Evolutionary conservation across 2,113 vertebrate genomes (phyloP).

Genomic region (Cyphomyrus discorhynchus): DNA sequence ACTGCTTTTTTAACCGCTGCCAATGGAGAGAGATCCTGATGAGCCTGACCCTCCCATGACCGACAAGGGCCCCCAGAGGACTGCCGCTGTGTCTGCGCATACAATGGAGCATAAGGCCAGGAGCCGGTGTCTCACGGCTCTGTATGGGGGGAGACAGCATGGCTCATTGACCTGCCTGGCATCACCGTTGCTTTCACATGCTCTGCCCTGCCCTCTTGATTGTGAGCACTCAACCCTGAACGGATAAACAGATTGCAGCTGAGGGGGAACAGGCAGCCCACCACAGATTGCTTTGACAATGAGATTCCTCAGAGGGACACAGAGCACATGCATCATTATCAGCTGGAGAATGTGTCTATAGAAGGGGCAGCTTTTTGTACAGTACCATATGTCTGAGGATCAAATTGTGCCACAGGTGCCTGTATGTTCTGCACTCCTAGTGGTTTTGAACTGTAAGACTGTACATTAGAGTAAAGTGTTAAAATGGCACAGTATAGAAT

Average conservation of each 20-base stretch:
- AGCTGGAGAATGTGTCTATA: not conserved
- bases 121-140: slow-evolving; percentile 66
- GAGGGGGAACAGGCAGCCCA: slow-evolving; percentile 20
- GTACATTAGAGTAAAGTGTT: not conserved
- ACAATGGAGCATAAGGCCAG: slow-evolving; percentile 60
- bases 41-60: slow-evolving; percentile 1
- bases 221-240: slow-evolving; percentile 45
- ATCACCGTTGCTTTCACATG: slow-evolving; percentile 65
- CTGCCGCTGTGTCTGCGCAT: slow-evolving; percentile 30
- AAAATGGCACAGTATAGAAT: not conserved
- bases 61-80: slow-evolving; percentile 22
- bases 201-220: slow-evolving; percentile 43
- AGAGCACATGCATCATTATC: not conserved
- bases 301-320: slow-evolving; percentile 38
- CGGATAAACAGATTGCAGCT: slow-evolving; percentile 55
- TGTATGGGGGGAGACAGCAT: slow-evolving; percentile 66
- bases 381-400: not conserved
- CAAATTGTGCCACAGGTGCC: not conserved
- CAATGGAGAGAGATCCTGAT: not conserved
- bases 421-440: not conserved
- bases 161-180: slow-evolving; percentile 62
- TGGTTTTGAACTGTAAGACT: not conserved
- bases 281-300: slow-evolving; percentile 64
- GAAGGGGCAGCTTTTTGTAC: not conserved
- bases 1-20: not conserved